Evolutionary conservation across 2,113 vertebrate genomes (phyloP).

Genomic region (Nothoprocta pentlandii): DNA sequence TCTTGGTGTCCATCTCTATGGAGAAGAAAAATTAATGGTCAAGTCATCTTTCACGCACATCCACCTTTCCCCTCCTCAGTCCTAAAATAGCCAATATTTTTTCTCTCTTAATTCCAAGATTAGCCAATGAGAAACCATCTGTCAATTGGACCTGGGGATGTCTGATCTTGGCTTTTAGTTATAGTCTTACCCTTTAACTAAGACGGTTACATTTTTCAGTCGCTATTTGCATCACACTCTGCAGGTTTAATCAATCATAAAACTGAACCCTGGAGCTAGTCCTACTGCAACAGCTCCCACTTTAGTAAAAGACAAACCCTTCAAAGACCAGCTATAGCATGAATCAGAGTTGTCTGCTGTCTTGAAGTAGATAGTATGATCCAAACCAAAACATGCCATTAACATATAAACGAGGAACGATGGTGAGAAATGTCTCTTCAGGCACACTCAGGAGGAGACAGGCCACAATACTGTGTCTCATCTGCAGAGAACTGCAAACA

Average conservation of each 20-base stretch:
- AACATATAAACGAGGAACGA: background rate
- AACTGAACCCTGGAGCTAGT: background rate
- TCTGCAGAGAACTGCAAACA: background rate
- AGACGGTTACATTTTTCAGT: background rate
- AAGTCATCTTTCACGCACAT: background rate
- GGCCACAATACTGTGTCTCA: background rate
- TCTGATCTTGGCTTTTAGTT: background rate
- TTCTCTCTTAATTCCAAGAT: background rate
- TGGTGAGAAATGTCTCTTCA: background rate
- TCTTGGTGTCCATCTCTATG: background rate
- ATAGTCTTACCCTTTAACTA: background rate
- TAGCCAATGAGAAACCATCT: background rate
- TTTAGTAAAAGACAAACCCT: background rate
- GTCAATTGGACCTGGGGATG: background rate
- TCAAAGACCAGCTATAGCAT: background rate
- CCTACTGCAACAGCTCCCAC: background rate
- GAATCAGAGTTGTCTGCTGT: background rate
- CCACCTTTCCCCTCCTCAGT: background rate
- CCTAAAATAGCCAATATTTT: background rate
- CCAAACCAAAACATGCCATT: background rate
- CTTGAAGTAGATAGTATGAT: background rate
- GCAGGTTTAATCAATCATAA: background rate
- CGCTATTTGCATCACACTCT: background rate
- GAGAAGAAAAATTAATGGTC: background rate
- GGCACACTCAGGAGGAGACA: background rate